Base-by-base conservation (phyloP, 2,888 invertebrate species). In the Sepiola atlantica region DNA sequence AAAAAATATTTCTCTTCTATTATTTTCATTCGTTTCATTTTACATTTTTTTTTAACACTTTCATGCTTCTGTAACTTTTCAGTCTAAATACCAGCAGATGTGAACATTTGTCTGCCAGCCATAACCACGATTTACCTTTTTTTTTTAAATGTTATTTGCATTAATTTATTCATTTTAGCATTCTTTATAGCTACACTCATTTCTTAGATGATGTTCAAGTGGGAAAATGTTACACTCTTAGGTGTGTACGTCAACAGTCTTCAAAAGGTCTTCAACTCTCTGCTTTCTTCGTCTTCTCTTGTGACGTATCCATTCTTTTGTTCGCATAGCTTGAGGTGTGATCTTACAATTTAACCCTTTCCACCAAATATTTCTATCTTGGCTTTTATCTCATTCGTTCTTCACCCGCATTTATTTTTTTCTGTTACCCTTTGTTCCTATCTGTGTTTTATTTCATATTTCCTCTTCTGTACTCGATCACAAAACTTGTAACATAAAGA, bases 161-260 rank as follows among this genome's bases (percentile, higher is more conserved):
- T 45, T 45, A 45, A 45, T 45, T 45, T 8, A 45, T 45, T 45
- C 8, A 45, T 32, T 16, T 32, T 16, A 77, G n/a, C 16, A n/a
- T 77, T 77, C 14, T 77, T 77, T 77, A 12, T 16, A 77, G 77
- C 32, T 16, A 77, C 18, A 32, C 77, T 77, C n/a, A n/a, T 14
- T 77, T 77, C 77, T 77, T 77, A n/a, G 77, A n/a, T 77, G n/a
- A 77, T 77, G n/a, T 77, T 77, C 77, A 77, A 77, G 77, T 32
- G 77, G n/a, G 32, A 77, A 77, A 77, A 77, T n/a, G 45, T 77
- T 16, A 77, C n/a, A 16, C 77, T 77, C 14, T 77, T 32, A n/a
- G n/a, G n/a, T 77, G n/a, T 77, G 77, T 77, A 77, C 18, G n/a
- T n/a, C 77, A 32, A n/a, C n/a, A 77, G n/a, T 77, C 77, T 77